phyloP scores from a whole-genome alignment of 1,140 invertebrate species.

The Drosophila saltans region DNA sequence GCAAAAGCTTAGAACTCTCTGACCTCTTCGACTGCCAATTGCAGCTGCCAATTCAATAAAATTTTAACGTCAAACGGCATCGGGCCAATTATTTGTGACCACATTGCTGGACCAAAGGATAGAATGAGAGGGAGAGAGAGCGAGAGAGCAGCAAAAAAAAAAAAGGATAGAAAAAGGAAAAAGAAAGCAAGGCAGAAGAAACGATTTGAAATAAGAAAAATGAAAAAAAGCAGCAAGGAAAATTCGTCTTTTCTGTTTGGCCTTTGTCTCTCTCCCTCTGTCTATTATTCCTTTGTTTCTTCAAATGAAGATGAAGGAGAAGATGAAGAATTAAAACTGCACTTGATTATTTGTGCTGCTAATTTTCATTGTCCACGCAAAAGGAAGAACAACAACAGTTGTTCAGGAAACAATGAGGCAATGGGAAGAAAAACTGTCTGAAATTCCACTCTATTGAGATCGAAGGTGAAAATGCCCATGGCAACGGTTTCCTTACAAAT shows the following conservation, averaged over 20 bases:
- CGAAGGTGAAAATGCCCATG: neutral
- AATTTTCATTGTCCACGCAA: conserved; percentile 65
- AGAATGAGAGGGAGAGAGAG: conserved; percentile 11
- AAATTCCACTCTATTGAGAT: neutral
- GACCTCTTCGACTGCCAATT: conserved; percentile 65
- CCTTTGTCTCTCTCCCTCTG: conserved; percentile 48
- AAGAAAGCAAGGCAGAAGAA: neutral
- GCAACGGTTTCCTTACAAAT: too few species aligned
- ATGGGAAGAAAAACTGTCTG: neutral
- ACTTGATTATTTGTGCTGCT: conserved; percentile 76
- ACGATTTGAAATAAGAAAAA: conserved; percentile 14
- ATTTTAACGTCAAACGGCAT: conserved; percentile 73
- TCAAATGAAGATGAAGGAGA: conserved; percentile 22
- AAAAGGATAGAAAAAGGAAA: neutral
- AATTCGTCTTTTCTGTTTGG: conserved; percentile 31
- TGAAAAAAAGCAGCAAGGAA: conserved; percentile 37
- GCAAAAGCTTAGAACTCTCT: conserved; percentile 37
- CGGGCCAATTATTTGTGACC: conserved; percentile 76
- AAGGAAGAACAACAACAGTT: conserved; percentile 22
- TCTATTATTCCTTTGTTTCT: conserved; percentile 57
- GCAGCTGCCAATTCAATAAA: conserved; percentile 75
- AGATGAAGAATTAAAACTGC: conserved; percentile 67
- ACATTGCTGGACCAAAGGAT: conserved; percentile 51
- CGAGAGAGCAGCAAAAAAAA: neutral
- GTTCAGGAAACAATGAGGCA: neutral